Conservation (phyloP, 2,888 invertebrate species). For the Baccha elongata region DNA sequence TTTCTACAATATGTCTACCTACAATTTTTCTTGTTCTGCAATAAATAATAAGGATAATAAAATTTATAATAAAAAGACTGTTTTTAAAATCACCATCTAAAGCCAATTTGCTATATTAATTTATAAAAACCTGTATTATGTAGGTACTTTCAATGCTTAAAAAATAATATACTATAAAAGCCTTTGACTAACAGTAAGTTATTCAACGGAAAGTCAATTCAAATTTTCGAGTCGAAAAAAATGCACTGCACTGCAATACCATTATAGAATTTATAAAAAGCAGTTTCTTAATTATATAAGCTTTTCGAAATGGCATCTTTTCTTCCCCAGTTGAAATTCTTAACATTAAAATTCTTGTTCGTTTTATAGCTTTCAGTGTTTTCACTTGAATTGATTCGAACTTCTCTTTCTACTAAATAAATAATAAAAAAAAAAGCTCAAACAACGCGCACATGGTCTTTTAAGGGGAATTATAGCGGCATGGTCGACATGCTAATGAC, state of each 20-base stretch:
- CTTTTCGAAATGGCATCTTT: constrained; percentile 48
- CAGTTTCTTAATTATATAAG: constrained; percentile 7
- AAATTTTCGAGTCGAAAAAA: constrained; percentile 30
- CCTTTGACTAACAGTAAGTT: not conserved
- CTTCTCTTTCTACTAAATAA: constrained; percentile 21
- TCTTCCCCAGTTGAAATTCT: constrained; percentile 10
- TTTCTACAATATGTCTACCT: too few species aligned
- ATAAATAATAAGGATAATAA: too few species aligned
- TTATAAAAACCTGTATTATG: too few species aligned
- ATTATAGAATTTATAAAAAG: not conserved
- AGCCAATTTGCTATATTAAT: too few species aligned
- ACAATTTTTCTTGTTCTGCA: too few species aligned
- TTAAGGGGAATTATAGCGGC: constrained; percentile 14
- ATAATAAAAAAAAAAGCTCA: constrained; percentile 37
- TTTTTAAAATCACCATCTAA: too few species aligned
- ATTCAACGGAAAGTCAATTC: constrained; percentile 41
- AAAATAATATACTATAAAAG: too few species aligned
- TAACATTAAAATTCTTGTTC: not conserved
- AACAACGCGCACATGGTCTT: constrained; percentile 58
- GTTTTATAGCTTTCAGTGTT: not conserved
- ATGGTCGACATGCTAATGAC: not conserved
- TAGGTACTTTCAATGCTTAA: too few species aligned
- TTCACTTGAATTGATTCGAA: not conserved
- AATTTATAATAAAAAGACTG: too few species aligned
- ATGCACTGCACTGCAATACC: constrained; percentile 39